Evolutionary conservation across 2,888 invertebrate species (phyloP).

Genomic region (Rotaria magnacalcarata): DNA sequence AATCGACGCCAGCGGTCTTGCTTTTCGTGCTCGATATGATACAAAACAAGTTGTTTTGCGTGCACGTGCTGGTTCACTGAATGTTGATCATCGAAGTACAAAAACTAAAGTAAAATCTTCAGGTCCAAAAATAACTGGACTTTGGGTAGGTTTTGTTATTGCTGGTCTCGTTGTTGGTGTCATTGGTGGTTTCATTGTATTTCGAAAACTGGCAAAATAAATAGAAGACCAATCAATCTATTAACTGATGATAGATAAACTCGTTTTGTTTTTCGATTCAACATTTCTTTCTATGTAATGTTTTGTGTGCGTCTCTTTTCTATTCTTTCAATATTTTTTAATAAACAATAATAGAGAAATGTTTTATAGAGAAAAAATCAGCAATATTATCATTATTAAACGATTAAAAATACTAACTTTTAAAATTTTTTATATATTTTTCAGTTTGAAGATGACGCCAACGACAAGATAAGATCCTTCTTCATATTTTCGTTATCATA

Average conservation of each 20-base stretch:
- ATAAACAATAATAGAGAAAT: conserved; percentile 12
- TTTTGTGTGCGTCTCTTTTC: background rate
- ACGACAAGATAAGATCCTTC: background rate
- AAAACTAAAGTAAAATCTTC: background rate
- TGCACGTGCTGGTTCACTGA: background rate
- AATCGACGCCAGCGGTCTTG: background rate
- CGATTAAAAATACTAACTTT: no score
- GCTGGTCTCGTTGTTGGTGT: background rate
- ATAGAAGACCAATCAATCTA: background rate
- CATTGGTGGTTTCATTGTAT: background rate
- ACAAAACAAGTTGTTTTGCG: background rate
- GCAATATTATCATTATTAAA: background rate
- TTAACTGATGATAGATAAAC: background rate
- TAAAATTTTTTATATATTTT: no score
- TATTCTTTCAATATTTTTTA: background rate
- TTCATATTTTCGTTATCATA: background rate
- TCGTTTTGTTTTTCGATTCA: background rate
- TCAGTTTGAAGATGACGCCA: background rate
- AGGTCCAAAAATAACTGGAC: background rate
- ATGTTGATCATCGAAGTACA: background rate
- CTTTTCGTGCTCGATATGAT: conserved; percentile 13
- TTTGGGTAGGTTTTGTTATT: background rate
- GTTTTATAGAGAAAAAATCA: background rate
- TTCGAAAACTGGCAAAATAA: background rate
- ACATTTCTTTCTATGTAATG: background rate